phyloP scores from a whole-genome alignment of 2,797 vertebrate genomes.

The Alcedo atthis region DNA sequence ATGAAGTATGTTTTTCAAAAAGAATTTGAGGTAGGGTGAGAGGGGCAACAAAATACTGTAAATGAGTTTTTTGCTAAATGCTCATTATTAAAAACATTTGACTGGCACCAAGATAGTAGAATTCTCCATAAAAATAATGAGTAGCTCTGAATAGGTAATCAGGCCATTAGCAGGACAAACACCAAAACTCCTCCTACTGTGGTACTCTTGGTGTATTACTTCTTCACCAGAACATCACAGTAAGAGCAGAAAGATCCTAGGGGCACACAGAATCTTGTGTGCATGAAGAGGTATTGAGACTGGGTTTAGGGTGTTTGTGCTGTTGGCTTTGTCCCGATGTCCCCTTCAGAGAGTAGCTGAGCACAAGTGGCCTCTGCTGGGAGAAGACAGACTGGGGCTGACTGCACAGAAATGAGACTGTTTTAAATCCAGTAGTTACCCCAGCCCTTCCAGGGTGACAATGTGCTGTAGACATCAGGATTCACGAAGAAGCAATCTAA shows the following conservation, averaged over 20 bases:
- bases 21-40: neutral
- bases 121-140: constrained; percentile 10
- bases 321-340: too few species aligned
- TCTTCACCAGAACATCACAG: neutral
- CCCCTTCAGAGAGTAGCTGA: neutral
- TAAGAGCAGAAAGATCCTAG: neutral
- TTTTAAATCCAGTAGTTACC: neutral
- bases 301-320: neutral
- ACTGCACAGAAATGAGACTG: neutral
- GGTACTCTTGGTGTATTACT: neutral
- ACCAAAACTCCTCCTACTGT: neutral
- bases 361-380: neutral
- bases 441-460: neutral
- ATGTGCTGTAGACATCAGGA: neutral
- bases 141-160: neutral
- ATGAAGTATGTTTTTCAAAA: neutral
- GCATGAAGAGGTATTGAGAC: neutral
- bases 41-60: neutral
- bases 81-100: neutral
- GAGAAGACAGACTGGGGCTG: neutral
- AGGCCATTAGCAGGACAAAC: neutral
- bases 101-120: neutral
- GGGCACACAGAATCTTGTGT: neutral
- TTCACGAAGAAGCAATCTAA: neutral
- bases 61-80: neutral